phyloP scores from a whole-genome alignment of 1,140 invertebrate genomes.

The Scaptomyza pallida region DNA sequence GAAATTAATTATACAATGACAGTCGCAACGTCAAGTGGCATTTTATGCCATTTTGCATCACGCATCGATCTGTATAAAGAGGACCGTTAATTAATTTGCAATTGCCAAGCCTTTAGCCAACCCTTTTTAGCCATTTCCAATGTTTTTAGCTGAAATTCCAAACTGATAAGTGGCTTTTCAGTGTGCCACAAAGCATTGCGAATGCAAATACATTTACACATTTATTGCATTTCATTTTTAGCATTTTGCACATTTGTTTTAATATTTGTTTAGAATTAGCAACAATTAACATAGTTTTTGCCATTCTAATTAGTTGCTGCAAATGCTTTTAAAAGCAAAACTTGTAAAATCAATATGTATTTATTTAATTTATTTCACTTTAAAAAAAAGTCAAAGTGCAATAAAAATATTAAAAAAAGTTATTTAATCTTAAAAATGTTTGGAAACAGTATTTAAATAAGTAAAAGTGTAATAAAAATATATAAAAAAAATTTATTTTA shows the following conservation, averaged over 20 bases:
- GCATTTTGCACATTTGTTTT: not conserved
- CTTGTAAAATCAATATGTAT: too few species aligned
- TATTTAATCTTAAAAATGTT: too few species aligned
- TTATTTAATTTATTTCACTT: too few species aligned
- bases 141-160: not conserved
- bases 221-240: not conserved
- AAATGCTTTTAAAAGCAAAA: too few species aligned
- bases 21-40: constrained; percentile 30
- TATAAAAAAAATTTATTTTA: too few species aligned
- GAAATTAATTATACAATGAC: constrained; percentile 66
- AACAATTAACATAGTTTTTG: too few species aligned
- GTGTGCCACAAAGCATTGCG: constrained; percentile 11
- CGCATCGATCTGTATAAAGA: constrained; percentile 1
- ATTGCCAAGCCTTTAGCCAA: not conserved
- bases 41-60: constrained; percentile 5
- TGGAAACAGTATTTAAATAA: too few species aligned
- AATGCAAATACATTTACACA: constrained; percentile 6
- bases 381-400: too few species aligned
- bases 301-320: too few species aligned
- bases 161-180: constrained; percentile 11
- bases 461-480: too few species aligned
- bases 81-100: constrained; percentile 29
- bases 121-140: not conserved
- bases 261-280: not conserved
- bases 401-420: too few species aligned